These are phyloP conservation scores for Arvicola amphibius DNA, from an alignment of 2,797 vertebrate species.

Conservation along the genomic window DNA sequence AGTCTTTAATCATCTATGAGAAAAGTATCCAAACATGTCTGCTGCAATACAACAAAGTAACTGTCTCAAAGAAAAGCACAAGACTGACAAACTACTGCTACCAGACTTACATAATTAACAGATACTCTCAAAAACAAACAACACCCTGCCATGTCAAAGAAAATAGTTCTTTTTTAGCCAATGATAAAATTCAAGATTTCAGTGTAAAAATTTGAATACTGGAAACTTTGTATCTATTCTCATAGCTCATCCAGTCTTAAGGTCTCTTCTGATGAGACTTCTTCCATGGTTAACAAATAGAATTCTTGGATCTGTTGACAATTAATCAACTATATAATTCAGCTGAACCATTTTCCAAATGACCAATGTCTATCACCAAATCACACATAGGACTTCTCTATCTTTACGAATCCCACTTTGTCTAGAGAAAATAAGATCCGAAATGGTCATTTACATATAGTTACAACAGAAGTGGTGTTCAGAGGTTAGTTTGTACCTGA, in stretches of 20 bases:
- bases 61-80: conserved; percentile 11
- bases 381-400: background rate
- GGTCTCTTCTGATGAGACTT: background rate
- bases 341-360: conserved; percentile 41
- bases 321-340: conserved; percentile 11
- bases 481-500: background rate
- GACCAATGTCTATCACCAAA: background rate
- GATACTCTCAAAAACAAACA: background rate
- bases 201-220: conserved; percentile 49
- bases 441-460: conserved; percentile 10
- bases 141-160: conserved; percentile 7
- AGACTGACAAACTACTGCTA: conserved; percentile 3
- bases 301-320: background rate
- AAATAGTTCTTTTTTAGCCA: conserved; percentile 43
- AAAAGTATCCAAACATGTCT: conserved; percentile 35
- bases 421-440: conserved; percentile 11
- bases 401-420: background rate
- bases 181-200: conserved; percentile 38
- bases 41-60: background rate
- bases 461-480: background rate
- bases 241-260: background rate
- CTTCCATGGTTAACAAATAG: background rate
- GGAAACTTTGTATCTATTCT: background rate
- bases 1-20: conserved; percentile 32
- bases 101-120: conserved; percentile 50